These are phyloP conservation scores for Balaeniceps rex DNA, from an alignment of 2,113 vertebrate species.

Conservation along the genomic window DNA sequence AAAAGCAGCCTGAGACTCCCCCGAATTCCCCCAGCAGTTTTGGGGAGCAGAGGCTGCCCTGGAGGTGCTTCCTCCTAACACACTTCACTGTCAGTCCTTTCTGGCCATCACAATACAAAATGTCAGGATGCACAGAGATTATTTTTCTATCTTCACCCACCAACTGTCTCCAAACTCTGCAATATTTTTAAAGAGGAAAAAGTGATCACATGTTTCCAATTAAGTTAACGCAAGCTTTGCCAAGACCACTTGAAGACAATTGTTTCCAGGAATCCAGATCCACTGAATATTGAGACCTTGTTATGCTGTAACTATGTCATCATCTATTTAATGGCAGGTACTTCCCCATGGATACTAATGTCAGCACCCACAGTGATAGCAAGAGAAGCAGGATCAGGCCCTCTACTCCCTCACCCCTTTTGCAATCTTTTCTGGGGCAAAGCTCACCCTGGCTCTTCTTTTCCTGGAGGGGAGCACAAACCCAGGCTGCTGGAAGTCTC, in stretches of 20 bases:
- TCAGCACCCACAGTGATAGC: background rate
- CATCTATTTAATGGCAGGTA: background rate
- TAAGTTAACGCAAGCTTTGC: conserved; percentile 10
- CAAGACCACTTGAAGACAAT: conserved; percentile 37
- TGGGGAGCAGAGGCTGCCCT: background rate
- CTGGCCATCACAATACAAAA: background rate
- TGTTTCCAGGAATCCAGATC: conserved; percentile 33
- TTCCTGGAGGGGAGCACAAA: background rate
- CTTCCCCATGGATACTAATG: background rate
- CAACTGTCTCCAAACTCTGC: background rate
- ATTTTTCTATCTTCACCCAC: background rate
- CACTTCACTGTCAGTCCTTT: background rate
- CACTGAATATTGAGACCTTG: background rate
- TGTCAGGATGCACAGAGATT: background rate
- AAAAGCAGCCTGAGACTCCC: background rate
- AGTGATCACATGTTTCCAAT: conserved; percentile 47
- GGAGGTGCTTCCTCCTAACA: background rate
- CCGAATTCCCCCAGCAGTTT: background rate
- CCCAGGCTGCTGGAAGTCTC: background rate
- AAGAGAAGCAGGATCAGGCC: background rate
- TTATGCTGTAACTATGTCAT: background rate
- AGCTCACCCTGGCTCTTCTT: background rate
- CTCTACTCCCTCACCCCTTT: background rate
- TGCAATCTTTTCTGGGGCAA: background rate
- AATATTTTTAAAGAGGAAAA: conserved; percentile 21